phyloP scores from a whole-genome alignment of 53 echinoderm and acorn worm species.

The Hippasteria phrygiana region DNA sequence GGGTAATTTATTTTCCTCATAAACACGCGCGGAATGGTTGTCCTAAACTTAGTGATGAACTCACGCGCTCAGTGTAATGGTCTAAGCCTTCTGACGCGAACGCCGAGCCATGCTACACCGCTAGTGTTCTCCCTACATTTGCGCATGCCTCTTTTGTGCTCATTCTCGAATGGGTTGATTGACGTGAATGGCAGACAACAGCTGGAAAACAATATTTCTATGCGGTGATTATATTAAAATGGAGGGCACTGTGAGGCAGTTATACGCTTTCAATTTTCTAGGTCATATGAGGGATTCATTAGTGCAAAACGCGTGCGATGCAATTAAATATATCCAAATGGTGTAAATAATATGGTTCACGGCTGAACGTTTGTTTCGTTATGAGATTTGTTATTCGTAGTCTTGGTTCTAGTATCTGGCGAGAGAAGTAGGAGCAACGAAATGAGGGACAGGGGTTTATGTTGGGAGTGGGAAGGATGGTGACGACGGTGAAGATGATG shows the following conservation, averaged over 20 bases:
- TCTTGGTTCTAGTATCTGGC: no score
- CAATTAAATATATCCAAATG: not conserved
- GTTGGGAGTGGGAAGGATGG: not conserved
- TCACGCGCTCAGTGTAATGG: no score
- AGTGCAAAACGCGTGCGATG: not conserved
- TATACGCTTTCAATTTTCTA: slow-evolving; percentile 17
- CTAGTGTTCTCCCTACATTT: no score
- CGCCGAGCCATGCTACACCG: no score
- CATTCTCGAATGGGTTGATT: slow-evolving; percentile 17
- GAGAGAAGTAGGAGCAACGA: no score
- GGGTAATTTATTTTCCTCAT: not conserved
- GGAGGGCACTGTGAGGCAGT: slow-evolving; percentile 12
- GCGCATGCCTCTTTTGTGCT: no score
- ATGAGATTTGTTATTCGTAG: no score
- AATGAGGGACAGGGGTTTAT: not conserved
- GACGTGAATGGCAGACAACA: slow-evolving; percentile 1
- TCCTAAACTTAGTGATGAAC: no score
- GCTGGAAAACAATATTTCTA: not conserved
- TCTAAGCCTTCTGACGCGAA: no score
- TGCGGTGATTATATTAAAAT: not conserved
- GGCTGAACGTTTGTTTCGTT: no score
- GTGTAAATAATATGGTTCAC: not conserved
- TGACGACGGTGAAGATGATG: not conserved
- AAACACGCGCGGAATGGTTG: not conserved
- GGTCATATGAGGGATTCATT: slow-evolving; percentile 1